Conservation (phyloP, 2,797 vertebrate genomes). For the Paguma larvata region DNA sequence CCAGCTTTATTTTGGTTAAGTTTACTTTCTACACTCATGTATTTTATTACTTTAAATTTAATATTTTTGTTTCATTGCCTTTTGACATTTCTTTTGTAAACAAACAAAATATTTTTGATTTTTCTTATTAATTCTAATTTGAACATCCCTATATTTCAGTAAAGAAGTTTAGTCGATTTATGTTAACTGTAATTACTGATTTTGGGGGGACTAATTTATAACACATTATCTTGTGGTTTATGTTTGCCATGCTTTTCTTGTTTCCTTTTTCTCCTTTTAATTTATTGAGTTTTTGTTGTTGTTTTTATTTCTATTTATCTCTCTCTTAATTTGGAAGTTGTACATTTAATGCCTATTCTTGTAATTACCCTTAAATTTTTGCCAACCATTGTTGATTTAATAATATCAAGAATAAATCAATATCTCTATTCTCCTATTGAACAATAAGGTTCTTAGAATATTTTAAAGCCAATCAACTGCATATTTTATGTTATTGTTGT, state of each 20-base stretch:
- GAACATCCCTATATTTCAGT: not conserved
- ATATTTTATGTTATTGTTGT: not conserved
- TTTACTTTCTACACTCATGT: not conserved
- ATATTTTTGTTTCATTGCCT: not conserved
- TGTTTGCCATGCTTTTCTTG: not conserved
- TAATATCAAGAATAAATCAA: not conserved
- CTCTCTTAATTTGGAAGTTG: not conserved
- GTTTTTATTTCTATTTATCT: not conserved
- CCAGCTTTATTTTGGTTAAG: not conserved
- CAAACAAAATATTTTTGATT: not conserved
- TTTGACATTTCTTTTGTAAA: conserved; percentile 3
- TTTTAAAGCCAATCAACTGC: not conserved
- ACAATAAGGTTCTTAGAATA: conserved; percentile 14
- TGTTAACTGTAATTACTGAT: not conserved
- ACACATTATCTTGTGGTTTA: not conserved
- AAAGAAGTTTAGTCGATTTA: not conserved
- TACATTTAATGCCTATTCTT: not conserved
- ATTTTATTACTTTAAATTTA: not conserved
- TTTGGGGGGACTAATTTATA: not conserved
- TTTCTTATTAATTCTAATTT: not conserved
- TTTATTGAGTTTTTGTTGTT: not conserved
- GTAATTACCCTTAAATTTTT: not conserved
- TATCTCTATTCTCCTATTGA: not conserved
- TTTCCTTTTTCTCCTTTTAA: not conserved
- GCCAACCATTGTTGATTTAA: not conserved